phyloP scores from a whole-genome alignment of 92 coral and sea anemone genomes.

The Virgularia gustaviana region DNA sequence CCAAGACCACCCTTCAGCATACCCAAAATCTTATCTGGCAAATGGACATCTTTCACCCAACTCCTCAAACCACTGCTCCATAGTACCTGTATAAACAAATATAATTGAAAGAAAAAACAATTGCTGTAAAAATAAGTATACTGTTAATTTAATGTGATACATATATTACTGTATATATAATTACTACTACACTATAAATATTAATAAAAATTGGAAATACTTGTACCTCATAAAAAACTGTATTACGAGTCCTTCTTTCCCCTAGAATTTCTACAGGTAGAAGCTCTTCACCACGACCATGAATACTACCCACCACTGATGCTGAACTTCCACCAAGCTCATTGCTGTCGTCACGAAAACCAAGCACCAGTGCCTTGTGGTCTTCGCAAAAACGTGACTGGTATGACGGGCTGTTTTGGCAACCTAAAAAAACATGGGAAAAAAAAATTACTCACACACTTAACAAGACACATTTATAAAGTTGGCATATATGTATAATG shows the following conservation, averaged over 20 bases:
- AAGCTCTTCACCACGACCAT: background rate
- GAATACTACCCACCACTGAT: background rate
- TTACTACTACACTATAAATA: background rate
- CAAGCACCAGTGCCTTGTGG: background rate
- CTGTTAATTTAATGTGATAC: too few species aligned
- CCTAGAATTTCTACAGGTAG: background rate
- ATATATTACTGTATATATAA: too few species aligned
- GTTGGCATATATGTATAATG: too few species aligned
- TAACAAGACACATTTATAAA: too few species aligned
- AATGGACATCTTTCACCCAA: background rate
- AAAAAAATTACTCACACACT: too few species aligned
- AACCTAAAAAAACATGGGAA: background rate
- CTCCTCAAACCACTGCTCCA: background rate
- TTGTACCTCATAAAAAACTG: background rate
- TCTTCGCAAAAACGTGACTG: background rate
- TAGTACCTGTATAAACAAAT: background rate
- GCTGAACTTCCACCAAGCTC: background rate
- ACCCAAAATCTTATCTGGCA: background rate
- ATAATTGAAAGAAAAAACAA: background rate
- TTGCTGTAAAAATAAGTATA: too few species aligned
- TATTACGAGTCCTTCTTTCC: background rate
- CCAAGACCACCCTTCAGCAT: background rate
- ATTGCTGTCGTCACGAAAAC: background rate
- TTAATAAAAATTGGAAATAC: too few species aligned
- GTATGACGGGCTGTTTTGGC: background rate